Evolutionary conservation across 2,797 vertebrate genomes (phyloP).

Genomic region (Ciconia nigra): DNA sequence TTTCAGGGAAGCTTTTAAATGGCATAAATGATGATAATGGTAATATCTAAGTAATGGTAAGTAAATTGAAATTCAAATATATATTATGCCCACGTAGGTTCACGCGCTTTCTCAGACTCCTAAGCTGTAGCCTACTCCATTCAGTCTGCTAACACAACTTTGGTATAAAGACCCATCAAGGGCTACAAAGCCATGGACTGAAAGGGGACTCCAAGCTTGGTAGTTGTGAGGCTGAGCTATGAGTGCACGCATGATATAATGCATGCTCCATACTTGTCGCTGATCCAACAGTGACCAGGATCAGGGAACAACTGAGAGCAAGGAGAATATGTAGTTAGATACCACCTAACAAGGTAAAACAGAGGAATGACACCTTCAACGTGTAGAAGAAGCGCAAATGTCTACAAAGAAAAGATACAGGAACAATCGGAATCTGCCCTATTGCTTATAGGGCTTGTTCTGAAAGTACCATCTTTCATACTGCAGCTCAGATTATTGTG

Average conservation of each 20-base stretch:
- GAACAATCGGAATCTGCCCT: not conserved
- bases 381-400: not conserved
- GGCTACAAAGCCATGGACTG: not conserved
- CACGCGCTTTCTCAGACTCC: not conserved
- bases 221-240: not conserved
- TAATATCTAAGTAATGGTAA: not conserved
- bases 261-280: not conserved
- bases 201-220: not conserved
- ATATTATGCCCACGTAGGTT: not conserved
- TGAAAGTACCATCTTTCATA: not conserved
- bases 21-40: not conserved
- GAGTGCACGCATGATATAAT: not conserved
- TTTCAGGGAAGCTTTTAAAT: not conserved
- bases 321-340: not conserved
- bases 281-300: not conserved
- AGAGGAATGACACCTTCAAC: not conserved
- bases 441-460: not conserved
- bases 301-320: not conserved
- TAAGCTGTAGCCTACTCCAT: not conserved
- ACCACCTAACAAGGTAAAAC: not conserved
- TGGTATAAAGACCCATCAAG: not conserved
- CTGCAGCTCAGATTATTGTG: not conserved
- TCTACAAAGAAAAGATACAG: not conserved
- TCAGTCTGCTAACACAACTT: not conserved
- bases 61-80: not conserved